These are phyloP conservation scores for Cyclura pinguis DNA, from an alignment of 2,797 vertebrate genomes.

Conservation along the genomic window DNA sequence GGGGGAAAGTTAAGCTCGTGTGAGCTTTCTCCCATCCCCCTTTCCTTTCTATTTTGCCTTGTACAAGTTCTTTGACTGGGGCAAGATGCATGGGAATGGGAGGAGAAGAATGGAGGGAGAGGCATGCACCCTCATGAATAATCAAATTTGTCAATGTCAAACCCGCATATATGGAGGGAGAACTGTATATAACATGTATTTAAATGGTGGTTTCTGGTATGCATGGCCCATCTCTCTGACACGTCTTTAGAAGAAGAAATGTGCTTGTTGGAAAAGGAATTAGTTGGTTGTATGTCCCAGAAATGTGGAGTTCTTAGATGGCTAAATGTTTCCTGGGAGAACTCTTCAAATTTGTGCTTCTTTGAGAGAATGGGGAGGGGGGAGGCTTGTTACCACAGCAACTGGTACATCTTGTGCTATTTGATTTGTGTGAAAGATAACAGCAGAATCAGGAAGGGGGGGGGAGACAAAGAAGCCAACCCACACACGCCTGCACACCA, in stretches of 20 bases:
- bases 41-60: too few relatives aligned
- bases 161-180: too few relatives aligned
- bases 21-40: too few relatives aligned
- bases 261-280: background rate
- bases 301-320: background rate
- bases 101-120: too few relatives aligned
- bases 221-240: background rate
- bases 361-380: background rate
- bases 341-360: constrained; percentile 55
- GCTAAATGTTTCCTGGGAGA: constrained; percentile 43
- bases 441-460: constrained; percentile 59
- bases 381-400: constrained; percentile 70
- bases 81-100: too few relatives aligned
- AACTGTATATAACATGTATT: background rate
- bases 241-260: background rate
- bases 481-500: constrained; percentile 70
- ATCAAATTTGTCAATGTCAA: too few relatives aligned
- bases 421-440: constrained; percentile 66
- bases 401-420: constrained; percentile 76
- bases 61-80: too few relatives aligned
- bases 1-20: too few relatives aligned
- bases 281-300: background rate
- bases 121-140: too few relatives aligned
- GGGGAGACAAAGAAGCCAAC: constrained; percentile 55
- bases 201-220: background rate